Conservation (phyloP, 2,797 vertebrate species). For the Poliocrania exsul region DNA sequence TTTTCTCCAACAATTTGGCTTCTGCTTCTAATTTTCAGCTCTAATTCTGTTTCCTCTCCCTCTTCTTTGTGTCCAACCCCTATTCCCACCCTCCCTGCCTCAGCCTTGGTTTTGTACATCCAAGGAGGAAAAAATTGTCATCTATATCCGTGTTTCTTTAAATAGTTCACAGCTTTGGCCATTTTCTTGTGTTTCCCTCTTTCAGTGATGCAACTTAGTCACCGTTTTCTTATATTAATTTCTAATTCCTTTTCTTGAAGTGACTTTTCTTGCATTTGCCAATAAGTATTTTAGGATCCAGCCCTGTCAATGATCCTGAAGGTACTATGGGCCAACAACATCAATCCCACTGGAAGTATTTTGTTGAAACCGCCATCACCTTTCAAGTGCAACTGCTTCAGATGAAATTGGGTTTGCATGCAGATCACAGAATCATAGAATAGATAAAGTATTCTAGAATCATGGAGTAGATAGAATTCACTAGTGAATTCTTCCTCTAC, state of each 20-base stretch:
- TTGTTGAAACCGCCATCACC: neutral
- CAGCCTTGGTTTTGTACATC: neutral
- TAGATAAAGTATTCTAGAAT: neutral
- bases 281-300: neutral
- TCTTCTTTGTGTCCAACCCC: neutral
- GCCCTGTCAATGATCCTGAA: neutral
- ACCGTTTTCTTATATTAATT: neutral
- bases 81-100: rapidly evolving
- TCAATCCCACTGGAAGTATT: neutral
- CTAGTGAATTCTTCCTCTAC: neutral
- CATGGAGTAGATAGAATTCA: neutral
- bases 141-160: neutral
- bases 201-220: neutral
- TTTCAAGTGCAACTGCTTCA: neutral
- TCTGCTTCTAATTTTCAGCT: neutral
- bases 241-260: neutral
- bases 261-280: neutral
- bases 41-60: neutral
- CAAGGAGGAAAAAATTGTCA: neutral
- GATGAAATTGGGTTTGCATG: neutral
- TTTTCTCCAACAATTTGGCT: neutral
- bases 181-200: neutral
- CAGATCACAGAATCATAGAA: neutral
- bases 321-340: neutral
- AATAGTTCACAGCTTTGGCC: neutral